Base-by-base conservation (phyloP, 2,797 vertebrate species). In the Tokudaia muenninki region DNA sequence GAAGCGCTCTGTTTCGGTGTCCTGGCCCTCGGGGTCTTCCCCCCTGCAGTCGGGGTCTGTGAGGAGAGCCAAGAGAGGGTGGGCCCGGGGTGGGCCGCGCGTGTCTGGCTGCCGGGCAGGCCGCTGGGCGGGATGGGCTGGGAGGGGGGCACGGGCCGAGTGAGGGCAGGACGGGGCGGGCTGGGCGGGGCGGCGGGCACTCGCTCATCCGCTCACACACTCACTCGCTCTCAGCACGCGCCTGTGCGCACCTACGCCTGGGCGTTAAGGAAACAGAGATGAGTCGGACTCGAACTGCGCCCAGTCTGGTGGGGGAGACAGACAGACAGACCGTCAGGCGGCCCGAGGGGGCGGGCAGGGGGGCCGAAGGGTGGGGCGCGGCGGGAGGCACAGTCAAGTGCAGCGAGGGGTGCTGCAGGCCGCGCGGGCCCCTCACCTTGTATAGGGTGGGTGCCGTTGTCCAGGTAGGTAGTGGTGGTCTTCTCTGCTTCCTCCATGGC, bases 401-500 rank as follows among this genome's bases (percentile, higher is more conserved):
- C n/a, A 65, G 87, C 52, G n/a, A 67, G 22, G 80, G 67, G 55
- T 26, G 81, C 70, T 61, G 75, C 57, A 19, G 59, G 84, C 50
- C 67, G 16, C 86, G 26, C 26, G 70, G 65, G 87, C 50, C 87
- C 70, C 99, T 99, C 99, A 99, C 99, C 99, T 98, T 99, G 99
- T 41, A 99, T 98, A 0, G 99, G 99, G 97, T 99, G 99, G 6
- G 99, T 98, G 95, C 99, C 99, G 0, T 44, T 95, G 79, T 99
- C 99, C 98, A 99, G 98, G 98, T 99, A 99, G 31, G 99, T 99
- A 92, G 99, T 99, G 97, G 98, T 99, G 96, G 99, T 99, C 98
- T 99, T 99, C 98, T 99, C 99, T 0, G 99, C 99, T 97, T 99
- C 99, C 98, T 99, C 99, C 22, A 98, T 99, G 98, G 98, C 98